These are phyloP conservation scores for Phylloscopus trochilus DNA, from an alignment of 2,113 vertebrate genomes.

Conservation along the genomic window DNA sequence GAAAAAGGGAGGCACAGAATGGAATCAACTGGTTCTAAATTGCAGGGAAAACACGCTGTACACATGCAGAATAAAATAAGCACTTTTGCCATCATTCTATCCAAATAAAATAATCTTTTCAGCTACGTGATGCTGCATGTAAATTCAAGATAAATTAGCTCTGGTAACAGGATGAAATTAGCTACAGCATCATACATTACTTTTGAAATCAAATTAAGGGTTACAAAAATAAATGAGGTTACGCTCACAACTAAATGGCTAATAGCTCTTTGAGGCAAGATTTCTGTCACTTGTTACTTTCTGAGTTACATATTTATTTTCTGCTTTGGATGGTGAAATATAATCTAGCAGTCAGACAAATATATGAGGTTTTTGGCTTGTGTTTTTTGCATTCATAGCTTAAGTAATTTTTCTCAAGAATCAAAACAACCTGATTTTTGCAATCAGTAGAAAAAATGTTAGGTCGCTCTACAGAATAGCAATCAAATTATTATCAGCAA, in stretches of 20 bases:
- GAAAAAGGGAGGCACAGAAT: neutral
- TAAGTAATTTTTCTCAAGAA: neutral
- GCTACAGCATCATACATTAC: neutral
- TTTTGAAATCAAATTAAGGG: neutral
- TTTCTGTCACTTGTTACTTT: neutral
- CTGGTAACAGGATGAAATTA: conserved; percentile 13
- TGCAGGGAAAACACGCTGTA: neutral
- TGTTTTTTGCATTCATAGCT: neutral
- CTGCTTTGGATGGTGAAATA: neutral
- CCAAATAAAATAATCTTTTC: neutral
- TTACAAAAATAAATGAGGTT: conserved; percentile 20
- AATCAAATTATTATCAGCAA: neutral
- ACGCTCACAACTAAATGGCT: neutral
- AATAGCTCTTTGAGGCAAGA: neutral
- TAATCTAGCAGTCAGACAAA: neutral
- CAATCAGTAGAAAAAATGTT: neutral
- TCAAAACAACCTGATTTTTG: conserved; percentile 5
- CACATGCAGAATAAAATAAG: neutral
- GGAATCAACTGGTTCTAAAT: neutral
- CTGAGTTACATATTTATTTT: conserved; percentile 4
- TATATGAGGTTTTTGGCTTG: neutral
- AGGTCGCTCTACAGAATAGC: neutral
- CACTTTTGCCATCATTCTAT: neutral
- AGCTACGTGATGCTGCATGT: neutral
- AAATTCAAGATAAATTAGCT: neutral